These are phyloP conservation scores for Danio rerio DNA, from an alignment of 2,113 vertebrate species.

Conservation along the genomic window GRCz12tu NC_133178.1:29453501-29454000, in stretches of 20 bases:
- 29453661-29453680: background rate
- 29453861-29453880: conserved; percentile 79
- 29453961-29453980: too few species aligned
- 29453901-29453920: conserved; percentile 85
- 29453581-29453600: too few species aligned
- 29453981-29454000: too few species aligned
- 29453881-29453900: conserved; percentile 86
- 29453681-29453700: background rate
- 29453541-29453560: too few species aligned
- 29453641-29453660: background rate
- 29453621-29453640: too few species aligned
- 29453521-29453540: too few species aligned
- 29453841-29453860: conserved; percentile 85
- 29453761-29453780: background rate
- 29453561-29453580: too few species aligned
- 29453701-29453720: background rate
- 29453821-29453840: conserved; percentile 75
- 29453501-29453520: too few species aligned
- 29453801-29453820: conserved; percentile 14
- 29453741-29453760: conserved; percentile 23
- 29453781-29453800: background rate
- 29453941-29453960: conserved; percentile 2
- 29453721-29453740: conserved; percentile 11
- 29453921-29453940: conserved; percentile 81
- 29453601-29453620: too few species aligned